Conservation (phyloP, 2,113 vertebrate species). For the Lycocorax pyrrhopterus region DNA sequence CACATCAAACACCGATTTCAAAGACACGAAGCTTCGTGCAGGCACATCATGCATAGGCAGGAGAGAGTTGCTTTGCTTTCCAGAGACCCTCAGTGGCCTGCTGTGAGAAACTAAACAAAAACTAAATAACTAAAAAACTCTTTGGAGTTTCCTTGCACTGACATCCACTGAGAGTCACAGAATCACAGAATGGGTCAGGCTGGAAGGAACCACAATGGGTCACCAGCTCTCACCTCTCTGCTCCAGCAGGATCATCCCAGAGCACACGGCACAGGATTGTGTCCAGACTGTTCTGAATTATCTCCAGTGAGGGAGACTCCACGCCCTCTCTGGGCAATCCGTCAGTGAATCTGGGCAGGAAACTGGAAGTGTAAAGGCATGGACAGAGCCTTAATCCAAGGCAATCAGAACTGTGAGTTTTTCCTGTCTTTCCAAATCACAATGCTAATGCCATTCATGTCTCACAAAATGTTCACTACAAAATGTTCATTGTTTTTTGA, state of each 20-base stretch:
- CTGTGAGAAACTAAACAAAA: neutral
- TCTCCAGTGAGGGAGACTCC: neutral
- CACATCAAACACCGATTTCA: neutral
- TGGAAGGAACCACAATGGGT: neutral
- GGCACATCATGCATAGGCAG: neutral
- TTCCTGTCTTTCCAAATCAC: neutral
- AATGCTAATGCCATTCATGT: neutral
- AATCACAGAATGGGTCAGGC: neutral
- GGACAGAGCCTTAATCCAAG: neutral
- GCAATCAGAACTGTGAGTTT: neutral
- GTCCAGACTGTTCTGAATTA: neutral
- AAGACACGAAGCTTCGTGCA: neutral
- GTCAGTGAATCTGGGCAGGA: neutral
- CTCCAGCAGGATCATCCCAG: neutral
- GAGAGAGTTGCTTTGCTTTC: neutral
- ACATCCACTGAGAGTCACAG: neutral
- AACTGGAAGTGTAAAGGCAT: neutral
- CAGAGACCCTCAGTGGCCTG: neutral
- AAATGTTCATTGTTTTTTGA: neutral
- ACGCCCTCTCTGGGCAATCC: neutral
- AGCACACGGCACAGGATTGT: rapidly evolving
- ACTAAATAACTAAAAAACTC: neutral
- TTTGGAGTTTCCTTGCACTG: neutral
- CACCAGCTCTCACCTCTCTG: neutral
- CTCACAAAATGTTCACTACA: neutral